Conservation (phyloP, 2,797 vertebrate genomes). For the Falco cherrug region DNA sequence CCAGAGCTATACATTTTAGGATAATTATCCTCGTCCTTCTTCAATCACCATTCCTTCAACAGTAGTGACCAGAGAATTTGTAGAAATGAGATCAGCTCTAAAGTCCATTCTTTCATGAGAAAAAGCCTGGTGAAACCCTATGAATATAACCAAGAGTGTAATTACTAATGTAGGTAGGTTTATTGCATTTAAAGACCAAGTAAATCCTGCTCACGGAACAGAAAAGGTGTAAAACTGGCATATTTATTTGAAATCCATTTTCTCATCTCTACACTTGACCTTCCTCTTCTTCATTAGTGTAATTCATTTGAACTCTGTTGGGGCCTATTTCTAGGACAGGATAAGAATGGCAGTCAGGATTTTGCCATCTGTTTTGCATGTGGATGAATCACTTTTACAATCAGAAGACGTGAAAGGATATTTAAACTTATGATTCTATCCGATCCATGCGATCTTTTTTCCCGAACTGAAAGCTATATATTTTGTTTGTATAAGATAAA, state of each 20-base stretch:
- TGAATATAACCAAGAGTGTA: background rate
- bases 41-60: background rate
- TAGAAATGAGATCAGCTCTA: background rate
- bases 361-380: background rate
- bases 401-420: background rate
- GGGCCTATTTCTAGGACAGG: background rate
- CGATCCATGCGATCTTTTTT: background rate
- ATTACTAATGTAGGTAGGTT: background rate
- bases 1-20: background rate
- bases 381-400: background rate
- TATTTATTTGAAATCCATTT: background rate
- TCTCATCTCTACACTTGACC: background rate
- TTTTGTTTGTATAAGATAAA: background rate
- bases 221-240: background rate
- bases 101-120: background rate
- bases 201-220: background rate
- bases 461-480: background rate
- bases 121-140: background rate
- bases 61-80: background rate
- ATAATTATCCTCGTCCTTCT: background rate
- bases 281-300: background rate
- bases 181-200: background rate
- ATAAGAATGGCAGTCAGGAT: background rate
- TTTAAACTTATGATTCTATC: background rate
- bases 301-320: background rate